Evolutionary conservation across 2,888 invertebrate species (phyloP), one percentile per base, ranked within the genome.

Genomic region (Lasius fuliginosus): DNA sequence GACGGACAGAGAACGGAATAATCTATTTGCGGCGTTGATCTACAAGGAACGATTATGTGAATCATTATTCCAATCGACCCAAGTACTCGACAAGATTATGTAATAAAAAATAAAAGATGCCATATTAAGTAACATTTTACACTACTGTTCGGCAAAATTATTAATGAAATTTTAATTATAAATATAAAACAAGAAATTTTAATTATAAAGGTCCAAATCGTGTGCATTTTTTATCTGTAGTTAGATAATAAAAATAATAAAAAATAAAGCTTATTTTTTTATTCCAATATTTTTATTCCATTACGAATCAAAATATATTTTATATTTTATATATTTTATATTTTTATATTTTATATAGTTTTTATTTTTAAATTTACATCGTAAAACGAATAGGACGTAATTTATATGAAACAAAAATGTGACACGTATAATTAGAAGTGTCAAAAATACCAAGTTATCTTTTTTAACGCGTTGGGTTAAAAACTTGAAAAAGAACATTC

Each of bases 1-100:
- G 73, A 74, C 30, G 33, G n/a, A 11, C 56, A 1, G 30, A 58
- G 74, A 79, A 58, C 75, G 62, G 69, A 67, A 81, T 76, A 65
- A 74, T 85, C 76, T 65, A 67, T 65, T 69, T 36, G 18, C 46
- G 23, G 33, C 8, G 40, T 77, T 67, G 65, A 67, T 53, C 30
- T n/a, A 65, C 27, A 49, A 60, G 4, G n/a, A 58, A 18, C 30
- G 23, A 85, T 86, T 83, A 67, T 56, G 40, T 42, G 36, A 65
- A 40, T 81, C 83, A 68, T 73, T 85, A 67, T 81, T 85, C 40
- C 65, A 75, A 30, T 81, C 33, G 86, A 64, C 36, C 18, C 36
- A 49, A 49, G 40, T 58, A 49, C n/a, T 75, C 46, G 49, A 85
- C 5, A 18, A 53, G 73, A 60, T 83, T 85, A 67, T 75, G 81